Conservation (phyloP, 1,140 invertebrate genomes). For the Littorina saxatilis region DNA sequence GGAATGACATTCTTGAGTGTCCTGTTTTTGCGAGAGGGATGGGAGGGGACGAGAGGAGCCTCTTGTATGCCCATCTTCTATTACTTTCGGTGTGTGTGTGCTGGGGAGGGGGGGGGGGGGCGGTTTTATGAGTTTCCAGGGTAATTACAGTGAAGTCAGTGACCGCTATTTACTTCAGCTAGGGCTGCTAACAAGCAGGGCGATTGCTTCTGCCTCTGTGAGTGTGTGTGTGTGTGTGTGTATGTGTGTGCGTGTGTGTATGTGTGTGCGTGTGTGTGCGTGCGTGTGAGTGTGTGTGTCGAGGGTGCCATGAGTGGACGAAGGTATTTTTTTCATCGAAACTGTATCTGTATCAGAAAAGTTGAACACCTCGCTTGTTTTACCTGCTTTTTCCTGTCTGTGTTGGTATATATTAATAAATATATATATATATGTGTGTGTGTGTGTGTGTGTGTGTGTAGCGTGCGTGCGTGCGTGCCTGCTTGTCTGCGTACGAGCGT, state of each 20-base stretch:
- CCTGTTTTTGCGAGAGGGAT: not conserved
- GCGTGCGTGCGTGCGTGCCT: not conserved
- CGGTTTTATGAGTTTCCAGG: not conserved
- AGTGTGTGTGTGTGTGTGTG: slow-evolving; percentile 7
- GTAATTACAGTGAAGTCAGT: not conserved
- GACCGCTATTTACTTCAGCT: too few species aligned
- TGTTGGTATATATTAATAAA: not conserved
- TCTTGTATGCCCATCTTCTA: not conserved
- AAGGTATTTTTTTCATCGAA: not conserved
- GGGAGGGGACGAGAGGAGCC: not conserved
- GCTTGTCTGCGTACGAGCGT: not conserved
- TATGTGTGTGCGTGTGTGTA: not conserved
- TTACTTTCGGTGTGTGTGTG: not conserved
- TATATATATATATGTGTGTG: not conserved
- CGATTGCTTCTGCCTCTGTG: not conserved
- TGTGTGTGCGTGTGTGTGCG: not conserved
- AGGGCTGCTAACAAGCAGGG: not conserved
- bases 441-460: not conserved
- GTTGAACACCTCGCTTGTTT: not conserved
- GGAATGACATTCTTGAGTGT: not conserved
- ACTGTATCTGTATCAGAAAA: not conserved
- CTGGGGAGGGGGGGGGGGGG: not conserved
- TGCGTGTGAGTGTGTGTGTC: too few species aligned
- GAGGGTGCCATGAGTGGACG: not conserved
- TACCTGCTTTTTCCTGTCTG: not conserved